These are phyloP conservation scores for Philereme transversata DNA, from an alignment of 2,888 invertebrate genomes.

Conservation along the genomic window DNA sequence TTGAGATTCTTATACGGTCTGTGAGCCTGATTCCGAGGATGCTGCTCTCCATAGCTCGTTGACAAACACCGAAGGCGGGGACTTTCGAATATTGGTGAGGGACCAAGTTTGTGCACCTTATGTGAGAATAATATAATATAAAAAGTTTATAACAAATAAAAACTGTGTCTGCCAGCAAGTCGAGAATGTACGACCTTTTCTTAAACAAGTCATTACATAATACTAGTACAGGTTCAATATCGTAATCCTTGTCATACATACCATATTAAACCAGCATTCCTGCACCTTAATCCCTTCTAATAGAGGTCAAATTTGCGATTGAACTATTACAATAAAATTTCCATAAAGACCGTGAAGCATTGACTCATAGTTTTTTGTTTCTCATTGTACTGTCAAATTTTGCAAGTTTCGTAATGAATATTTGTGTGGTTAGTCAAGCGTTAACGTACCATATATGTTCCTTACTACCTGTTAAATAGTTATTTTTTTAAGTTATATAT, in stretches of 20 bases:
- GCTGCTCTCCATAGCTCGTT: no score
- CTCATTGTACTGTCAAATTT: neutral
- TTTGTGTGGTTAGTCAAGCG: neutral
- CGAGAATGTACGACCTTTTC: slow-evolving; percentile 1
- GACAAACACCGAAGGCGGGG: no score
- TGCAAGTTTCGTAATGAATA: slow-evolving; percentile 10
- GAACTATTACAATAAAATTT: slow-evolving; percentile 23
- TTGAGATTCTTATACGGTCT: no score
- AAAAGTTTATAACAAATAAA: no score
- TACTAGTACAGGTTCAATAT: slow-evolving; percentile 19
- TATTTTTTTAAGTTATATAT: no score
- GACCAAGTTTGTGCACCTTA: no score
- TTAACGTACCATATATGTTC: neutral
- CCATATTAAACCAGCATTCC: slow-evolving; percentile 12
- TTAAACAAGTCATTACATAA: slow-evolving; percentile 12
- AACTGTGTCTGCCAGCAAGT: no score
- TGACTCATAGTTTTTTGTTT: slow-evolving; percentile 17
- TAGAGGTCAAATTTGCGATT: slow-evolving; percentile 22
- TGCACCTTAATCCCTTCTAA: slow-evolving; percentile 18
- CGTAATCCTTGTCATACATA: slow-evolving; percentile 27
- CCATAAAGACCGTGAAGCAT: slow-evolving; percentile 19
- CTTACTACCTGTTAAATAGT: neutral
- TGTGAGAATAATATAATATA: no score
- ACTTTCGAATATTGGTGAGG: no score
- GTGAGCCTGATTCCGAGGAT: no score